These are phyloP conservation scores for Diarsia rubi DNA, from an alignment of 2,888 invertebrate genomes.

Conservation along the genomic window DNA sequence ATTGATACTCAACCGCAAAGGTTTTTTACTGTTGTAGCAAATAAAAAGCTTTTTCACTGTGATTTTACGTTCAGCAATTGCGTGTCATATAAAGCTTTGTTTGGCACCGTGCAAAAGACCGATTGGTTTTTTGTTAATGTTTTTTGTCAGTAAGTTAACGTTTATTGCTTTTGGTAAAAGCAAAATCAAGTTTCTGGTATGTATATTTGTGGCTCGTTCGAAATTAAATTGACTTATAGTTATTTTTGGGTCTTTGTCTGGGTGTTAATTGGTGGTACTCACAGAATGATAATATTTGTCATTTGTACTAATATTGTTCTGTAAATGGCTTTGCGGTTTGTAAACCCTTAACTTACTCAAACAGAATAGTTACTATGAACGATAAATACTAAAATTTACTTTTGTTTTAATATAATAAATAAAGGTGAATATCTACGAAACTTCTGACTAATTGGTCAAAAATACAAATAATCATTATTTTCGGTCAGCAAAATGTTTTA, in stretches of 20 bases:
- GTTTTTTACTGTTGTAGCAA: conserved; percentile 32
- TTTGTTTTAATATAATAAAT: conserved; percentile 10
- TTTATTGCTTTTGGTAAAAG: conserved; percentile 22
- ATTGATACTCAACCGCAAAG: conserved; percentile 39
- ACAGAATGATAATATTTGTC: conserved; percentile 21
- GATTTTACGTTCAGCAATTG: conserved; percentile 44
- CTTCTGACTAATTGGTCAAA: conserved; percentile 2
- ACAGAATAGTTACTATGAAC: neutral
- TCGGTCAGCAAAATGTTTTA: neutral
- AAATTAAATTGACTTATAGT: conserved; percentile 3
- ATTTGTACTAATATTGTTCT: conserved; percentile 10
- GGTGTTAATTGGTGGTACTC: neutral
- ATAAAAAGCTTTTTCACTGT: conserved; percentile 37
- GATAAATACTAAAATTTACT: conserved; percentile 1
- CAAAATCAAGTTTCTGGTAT: conserved; percentile 4
- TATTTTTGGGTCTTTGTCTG: neutral
- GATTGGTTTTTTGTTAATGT: conserved; percentile 32
- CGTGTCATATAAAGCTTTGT: conserved; percentile 46
- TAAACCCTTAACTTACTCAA: conserved; percentile 14
- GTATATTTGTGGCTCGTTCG: neutral
- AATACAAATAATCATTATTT: conserved; percentile 19
- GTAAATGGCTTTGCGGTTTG: neutral
- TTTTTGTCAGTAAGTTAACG: conserved; percentile 37
- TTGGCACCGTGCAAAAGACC: conserved; percentile 31
- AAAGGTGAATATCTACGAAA: conserved; percentile 8